These are phyloP conservation scores for Pollenia amentaria DNA, from an alignment of 2,888 invertebrate species.

Conservation along the genomic window DNA sequence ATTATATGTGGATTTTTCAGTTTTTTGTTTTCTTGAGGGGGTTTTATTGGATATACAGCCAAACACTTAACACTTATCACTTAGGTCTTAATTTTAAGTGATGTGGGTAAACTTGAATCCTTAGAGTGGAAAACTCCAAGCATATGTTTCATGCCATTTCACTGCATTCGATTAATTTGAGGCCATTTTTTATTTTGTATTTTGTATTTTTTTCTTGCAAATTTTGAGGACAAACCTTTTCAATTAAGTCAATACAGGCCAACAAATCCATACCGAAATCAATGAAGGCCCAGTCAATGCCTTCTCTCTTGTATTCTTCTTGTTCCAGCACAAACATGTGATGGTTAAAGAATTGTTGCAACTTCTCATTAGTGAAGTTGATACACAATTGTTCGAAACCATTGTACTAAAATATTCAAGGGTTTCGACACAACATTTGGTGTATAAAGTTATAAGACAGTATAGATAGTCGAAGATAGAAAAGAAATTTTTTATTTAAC, in stretches of 20 bases:
- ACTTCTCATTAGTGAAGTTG: constrained; percentile 99
- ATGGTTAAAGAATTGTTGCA: constrained; percentile 99
- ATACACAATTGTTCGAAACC: constrained; percentile 99
- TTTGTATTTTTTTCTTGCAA: constrained; percentile 4
- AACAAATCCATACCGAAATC: constrained; percentile 99
- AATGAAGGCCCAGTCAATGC: constrained; percentile 99
- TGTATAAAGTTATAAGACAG: constrained; percentile 9
- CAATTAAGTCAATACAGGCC: constrained; percentile 99
- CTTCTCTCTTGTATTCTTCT: constrained; percentile 99
- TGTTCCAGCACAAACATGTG: constrained; percentile 99
- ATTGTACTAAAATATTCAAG: constrained; percentile 89
- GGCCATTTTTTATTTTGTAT: constrained; percentile 15
- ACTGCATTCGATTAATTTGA: constrained; percentile 56
- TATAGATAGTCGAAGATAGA: constrained; percentile 39
- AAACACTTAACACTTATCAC: constrained; percentile 21
- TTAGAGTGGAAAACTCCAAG: constrained; percentile 1
- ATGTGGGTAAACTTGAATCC: not conserved
- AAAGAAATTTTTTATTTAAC: constrained; percentile 29
- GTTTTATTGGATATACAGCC: constrained; percentile 16
- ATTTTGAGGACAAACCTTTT: constrained; percentile 90
- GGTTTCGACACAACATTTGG: constrained; percentile 43
- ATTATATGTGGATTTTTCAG: constrained; percentile 35
- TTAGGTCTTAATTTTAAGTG: constrained; percentile 37
- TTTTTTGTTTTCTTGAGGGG: not conserved
- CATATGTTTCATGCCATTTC: constrained; percentile 32